Evolutionary conservation across 2,888 invertebrate genomes (phyloP).

Genomic region (Teinopalpus imperialis): DNA sequence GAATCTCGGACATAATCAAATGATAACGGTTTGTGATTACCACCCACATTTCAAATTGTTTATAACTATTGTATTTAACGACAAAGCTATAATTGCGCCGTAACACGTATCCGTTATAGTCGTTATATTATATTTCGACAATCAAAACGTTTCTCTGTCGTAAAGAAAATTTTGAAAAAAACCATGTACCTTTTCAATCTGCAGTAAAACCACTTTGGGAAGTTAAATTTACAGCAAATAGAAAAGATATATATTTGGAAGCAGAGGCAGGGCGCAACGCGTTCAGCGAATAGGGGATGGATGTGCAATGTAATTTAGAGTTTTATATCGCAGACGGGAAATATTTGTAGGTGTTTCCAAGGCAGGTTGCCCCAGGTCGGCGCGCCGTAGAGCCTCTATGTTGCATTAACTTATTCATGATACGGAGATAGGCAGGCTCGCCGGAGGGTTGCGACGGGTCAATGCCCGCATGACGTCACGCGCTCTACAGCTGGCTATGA

Average conservation of each 20-base stretch:
- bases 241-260: not conserved
- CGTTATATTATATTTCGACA: slow-evolving; percentile 2
- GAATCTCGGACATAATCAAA: slow-evolving; percentile 10
- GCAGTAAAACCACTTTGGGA: slow-evolving; percentile 6
- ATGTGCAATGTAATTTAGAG: slow-evolving; percentile 21
- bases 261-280: not conserved
- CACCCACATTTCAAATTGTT: not conserved
- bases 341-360: slow-evolving; percentile 41
- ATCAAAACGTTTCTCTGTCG: slow-evolving; percentile 10
- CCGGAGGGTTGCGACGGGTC: slow-evolving; percentile 65
- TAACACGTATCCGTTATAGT: not conserved
- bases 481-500: slow-evolving; percentile 78
- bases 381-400: slow-evolving; percentile 47
- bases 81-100: not conserved
- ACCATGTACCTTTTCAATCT: slow-evolving; percentile 5
- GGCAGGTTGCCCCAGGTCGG: slow-evolving; percentile 73
- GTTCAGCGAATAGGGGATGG: slow-evolving; percentile 18
- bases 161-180: slow-evolving; percentile 3
- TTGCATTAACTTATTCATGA: slow-evolving; percentile 71
- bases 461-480: slow-evolving; percentile 73
- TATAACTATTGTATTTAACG: no score
- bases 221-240: slow-evolving; percentile 10
- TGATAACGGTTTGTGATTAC: slow-evolving; percentile 15
- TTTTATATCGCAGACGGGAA: slow-evolving; percentile 29
- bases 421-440: slow-evolving; percentile 52